Conservation (phyloP, 2,113 vertebrate species). For the Lasiurus borealis region DNA sequence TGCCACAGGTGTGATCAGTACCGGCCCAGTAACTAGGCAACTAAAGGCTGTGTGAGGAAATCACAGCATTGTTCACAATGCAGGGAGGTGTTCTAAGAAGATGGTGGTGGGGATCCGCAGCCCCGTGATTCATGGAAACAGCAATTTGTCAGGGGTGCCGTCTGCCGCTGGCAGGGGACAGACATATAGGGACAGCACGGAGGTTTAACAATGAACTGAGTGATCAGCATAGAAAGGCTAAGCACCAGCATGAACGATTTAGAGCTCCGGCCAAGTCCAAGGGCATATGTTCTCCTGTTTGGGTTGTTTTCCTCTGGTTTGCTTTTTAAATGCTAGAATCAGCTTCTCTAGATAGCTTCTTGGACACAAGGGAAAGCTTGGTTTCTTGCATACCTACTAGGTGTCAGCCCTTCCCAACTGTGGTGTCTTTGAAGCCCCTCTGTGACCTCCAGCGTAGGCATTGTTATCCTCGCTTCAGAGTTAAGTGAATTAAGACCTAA, state of each 20-base stretch:
- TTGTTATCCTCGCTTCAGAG: neutral
- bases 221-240: neutral
- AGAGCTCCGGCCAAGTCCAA: neutral
- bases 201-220: neutral
- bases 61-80: slow-evolving; percentile 63
- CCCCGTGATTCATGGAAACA: slow-evolving; percentile 67
- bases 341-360: neutral
- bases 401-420: neutral
- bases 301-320: neutral
- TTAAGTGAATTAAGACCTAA: neutral
- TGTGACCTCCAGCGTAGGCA: neutral
- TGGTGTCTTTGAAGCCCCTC: neutral
- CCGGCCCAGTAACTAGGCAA: slow-evolving; percentile 88
- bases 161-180: neutral
- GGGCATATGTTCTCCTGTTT: neutral
- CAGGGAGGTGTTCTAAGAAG: slow-evolving; percentile 72
- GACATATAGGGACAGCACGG: neutral
- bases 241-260: neutral
- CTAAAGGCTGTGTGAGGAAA: slow-evolving; percentile 80
- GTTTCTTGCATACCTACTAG: neutral
- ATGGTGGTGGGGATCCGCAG: slow-evolving; percentile 66
- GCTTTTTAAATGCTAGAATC: neutral
- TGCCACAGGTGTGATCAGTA: slow-evolving; percentile 76
- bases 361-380: neutral
- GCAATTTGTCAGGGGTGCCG: slow-evolving; percentile 31